phyloP scores from a whole-genome alignment of 2,888 invertebrate species.

The Odontocerum albicorne region DNA sequence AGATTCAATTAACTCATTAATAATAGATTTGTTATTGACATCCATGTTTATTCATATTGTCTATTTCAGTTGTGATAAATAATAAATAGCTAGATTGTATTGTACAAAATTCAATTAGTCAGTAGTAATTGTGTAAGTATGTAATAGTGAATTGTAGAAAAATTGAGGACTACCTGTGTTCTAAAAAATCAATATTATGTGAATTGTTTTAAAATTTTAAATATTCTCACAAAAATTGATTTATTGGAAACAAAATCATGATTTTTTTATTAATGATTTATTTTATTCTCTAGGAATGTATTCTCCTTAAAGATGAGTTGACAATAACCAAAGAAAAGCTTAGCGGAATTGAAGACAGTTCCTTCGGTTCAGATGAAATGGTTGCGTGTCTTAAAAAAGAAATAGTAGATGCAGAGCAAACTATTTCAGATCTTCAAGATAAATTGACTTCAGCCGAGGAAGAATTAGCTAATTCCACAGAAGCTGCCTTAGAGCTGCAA shows the following conservation, averaged over 20 bases:
- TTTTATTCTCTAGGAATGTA: constrained; percentile 59
- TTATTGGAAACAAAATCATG: not conserved
- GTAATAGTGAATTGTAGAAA: no score
- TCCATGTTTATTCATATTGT: no score
- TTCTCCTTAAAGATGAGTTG: constrained; percentile 65
- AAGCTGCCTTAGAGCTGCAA: constrained; percentile 42
- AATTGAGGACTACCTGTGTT: no score
- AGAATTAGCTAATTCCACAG: constrained; percentile 74
- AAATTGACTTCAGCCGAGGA: constrained; percentile 80
- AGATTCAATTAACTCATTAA: no score
- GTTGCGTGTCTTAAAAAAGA: constrained; percentile 67
- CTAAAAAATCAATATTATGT: no score
- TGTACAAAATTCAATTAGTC: no score
- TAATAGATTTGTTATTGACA: no score
- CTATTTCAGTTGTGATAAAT: no score
- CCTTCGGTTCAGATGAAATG: constrained; percentile 73
- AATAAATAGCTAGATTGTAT: no score
- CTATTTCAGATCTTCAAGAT: constrained; percentile 61
- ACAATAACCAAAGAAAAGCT: constrained; percentile 60
- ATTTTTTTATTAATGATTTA: not conserved
- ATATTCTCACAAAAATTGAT: not conserved
- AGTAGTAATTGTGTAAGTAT: no score
- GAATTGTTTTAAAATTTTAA: constrained; percentile 6
- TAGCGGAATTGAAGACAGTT: constrained; percentile 68
- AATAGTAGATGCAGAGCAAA: constrained; percentile 55